A percentile compares a stretch with the other conserved stretches of the same genome.
phyloP scores from a whole-genome alignment of 2,113 vertebrate genomes.

The Delphinus delphis region DNA sequence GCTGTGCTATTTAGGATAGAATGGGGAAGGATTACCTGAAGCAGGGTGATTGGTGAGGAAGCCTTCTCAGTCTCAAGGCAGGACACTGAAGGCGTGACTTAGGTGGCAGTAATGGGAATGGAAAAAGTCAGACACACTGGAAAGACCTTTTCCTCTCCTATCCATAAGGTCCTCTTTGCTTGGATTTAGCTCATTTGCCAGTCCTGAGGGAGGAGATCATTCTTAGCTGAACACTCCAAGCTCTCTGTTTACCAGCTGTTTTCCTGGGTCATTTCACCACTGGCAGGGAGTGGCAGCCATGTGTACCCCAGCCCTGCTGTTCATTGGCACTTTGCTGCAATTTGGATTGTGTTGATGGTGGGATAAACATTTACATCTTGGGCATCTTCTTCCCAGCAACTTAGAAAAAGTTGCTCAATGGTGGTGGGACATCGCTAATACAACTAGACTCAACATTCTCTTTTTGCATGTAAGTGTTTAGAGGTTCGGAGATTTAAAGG shows the following conservation, averaged over 20 bases:
- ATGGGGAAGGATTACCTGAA: neutral
- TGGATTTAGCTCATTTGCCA: neutral
- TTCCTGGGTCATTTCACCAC: neutral
- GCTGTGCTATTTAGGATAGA: neutral
- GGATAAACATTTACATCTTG: neutral
- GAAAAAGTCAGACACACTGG: neutral
- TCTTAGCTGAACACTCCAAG: neutral
- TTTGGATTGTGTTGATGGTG: neutral
- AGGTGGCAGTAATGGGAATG: neutral
- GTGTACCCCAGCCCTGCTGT: neutral
- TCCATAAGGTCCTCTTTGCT: neutral
- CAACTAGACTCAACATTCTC: neutral
- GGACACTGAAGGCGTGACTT: neutral
- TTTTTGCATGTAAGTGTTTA: neutral
- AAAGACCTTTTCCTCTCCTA: neutral
- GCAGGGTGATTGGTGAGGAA: neutral
- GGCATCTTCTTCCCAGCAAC: neutral
- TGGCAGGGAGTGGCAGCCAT: neutral
- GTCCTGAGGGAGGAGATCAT: neutral
- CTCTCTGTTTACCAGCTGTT: neutral
- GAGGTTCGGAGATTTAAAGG: neutral
- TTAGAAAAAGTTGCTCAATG: neutral
- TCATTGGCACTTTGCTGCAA: neutral
- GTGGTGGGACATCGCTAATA: neutral
- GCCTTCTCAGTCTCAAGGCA: neutral